Conservation (phyloP, 1,140 invertebrate species). For the Neotoxoptera formosana region DNA sequence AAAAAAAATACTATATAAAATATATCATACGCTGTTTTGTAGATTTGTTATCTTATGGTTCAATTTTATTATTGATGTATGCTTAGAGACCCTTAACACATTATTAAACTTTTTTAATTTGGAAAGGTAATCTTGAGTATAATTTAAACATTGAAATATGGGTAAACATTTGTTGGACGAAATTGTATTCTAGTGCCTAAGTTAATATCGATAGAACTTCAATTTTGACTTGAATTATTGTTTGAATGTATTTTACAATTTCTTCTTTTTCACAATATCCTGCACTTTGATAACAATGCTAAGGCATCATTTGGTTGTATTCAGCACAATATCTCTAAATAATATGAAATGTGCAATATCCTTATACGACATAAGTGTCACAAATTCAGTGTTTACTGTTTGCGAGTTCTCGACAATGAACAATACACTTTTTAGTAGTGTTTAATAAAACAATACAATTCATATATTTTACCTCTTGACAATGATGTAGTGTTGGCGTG, state of each 20-base stretch:
- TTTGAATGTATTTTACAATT: background rate
- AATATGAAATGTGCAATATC: background rate
- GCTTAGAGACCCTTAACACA: background rate
- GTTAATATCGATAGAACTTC: background rate
- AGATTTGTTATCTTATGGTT: no score
- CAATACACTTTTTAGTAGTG: background rate
- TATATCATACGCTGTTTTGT: background rate
- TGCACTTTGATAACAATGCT: background rate
- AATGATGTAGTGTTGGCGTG: background rate
- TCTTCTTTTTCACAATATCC: background rate
- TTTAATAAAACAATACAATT: constrained; percentile 9
- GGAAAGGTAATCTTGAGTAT: no score
- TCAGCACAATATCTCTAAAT: background rate
- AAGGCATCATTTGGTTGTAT: background rate
- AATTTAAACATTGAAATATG: background rate
- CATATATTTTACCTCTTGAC: background rate
- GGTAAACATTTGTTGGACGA: background rate
- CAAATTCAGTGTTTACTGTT: background rate
- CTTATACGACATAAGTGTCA: background rate
- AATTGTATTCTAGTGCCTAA: background rate
- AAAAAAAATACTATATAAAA: background rate
- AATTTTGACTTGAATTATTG: background rate
- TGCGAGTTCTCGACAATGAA: background rate
- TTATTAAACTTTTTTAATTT: background rate
- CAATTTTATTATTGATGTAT: background rate